Conservation (phyloP, 2,888 invertebrate species). For the Aphrophora alni region DNA sequence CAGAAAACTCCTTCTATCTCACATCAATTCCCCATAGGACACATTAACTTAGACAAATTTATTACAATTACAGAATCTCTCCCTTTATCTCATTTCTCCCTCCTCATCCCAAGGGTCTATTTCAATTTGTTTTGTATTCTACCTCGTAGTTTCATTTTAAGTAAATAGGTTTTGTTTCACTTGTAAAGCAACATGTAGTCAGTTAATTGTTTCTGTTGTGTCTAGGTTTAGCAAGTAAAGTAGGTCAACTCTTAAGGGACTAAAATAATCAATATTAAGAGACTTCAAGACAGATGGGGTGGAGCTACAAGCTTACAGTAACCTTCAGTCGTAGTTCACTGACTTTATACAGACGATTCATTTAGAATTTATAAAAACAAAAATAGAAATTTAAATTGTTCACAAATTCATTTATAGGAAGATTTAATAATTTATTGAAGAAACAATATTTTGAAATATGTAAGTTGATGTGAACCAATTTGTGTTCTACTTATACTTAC, state of each 20-base stretch:
- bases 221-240: background rate
- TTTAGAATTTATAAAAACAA: background rate
- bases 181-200: background rate
- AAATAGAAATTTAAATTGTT: too few species aligned
- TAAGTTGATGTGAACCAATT: too few species aligned
- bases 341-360: background rate
- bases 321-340: background rate
- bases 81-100: background rate
- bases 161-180: too few species aligned
- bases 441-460: too few species aligned
- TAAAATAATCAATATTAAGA: constrained; percentile 9
- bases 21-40: background rate
- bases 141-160: background rate
- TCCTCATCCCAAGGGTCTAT: background rate
- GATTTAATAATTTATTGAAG: too few species aligned
- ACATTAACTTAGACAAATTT: background rate
- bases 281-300: background rate
- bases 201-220: background rate
- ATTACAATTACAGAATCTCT: background rate
- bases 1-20: background rate
- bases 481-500: too few species aligned
- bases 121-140: background rate
- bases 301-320: background rate
- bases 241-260: background rate
- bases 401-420: too few species aligned